phyloP scores from a whole-genome alignment of 2,113 vertebrate genomes.

The Laticauda colubrina region DNA sequence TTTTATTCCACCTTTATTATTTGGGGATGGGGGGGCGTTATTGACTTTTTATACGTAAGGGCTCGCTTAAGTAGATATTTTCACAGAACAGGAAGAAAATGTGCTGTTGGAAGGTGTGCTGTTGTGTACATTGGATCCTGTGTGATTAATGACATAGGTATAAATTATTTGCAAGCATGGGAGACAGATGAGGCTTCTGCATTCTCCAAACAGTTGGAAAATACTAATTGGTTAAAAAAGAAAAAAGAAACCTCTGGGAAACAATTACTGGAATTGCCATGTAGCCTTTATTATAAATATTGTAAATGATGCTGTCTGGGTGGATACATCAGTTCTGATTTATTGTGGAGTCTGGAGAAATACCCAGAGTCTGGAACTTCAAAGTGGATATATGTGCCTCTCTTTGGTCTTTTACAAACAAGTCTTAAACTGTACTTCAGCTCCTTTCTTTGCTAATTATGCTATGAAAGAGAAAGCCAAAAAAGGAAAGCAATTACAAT shows the following conservation, averaged over 20 bases:
- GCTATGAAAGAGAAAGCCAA: not conserved
- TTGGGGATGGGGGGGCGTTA: not conserved
- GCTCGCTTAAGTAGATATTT: conserved; percentile 14
- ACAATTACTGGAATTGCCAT: not conserved
- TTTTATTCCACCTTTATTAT: not conserved
- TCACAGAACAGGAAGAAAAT: conserved; percentile 4
- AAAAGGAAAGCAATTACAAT: not conserved
- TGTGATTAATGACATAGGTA: not conserved
- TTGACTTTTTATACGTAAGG: not conserved
- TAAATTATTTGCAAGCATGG: not conserved
- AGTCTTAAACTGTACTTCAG: not conserved
- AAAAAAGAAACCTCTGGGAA: not conserved
- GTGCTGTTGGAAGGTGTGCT: conserved; percentile 30
- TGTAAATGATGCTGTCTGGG: not conserved
- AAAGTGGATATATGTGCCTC: not conserved
- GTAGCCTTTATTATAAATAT: not conserved
- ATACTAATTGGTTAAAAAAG: not conserved
- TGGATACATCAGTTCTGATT: not conserved
- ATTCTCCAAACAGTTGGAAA: not conserved
- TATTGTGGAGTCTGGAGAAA: not conserved
- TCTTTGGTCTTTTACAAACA: not conserved
- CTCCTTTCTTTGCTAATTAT: not conserved
- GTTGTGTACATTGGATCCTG: not conserved
- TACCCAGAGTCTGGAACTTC: not conserved
- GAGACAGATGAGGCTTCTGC: not conserved